Evolutionary conservation across 2,888 invertebrate genomes (phyloP), one percentile per base, ranked within the genome.

Genomic region (Caenorhabditis uteleia): DNA sequence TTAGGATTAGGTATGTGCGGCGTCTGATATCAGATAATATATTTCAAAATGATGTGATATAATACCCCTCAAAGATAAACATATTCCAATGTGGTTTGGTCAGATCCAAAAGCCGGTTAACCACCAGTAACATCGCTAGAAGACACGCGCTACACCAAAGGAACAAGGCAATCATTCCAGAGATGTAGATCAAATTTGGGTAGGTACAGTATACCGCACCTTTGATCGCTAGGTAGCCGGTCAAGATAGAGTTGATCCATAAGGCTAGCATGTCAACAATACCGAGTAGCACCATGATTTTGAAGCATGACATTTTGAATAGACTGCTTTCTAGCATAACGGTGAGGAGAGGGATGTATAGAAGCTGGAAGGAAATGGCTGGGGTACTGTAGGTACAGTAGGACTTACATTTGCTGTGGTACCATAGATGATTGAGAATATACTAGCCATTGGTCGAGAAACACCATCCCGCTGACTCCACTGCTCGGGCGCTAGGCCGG

Each of bases 371-470:
- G n/a, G 20, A 2, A 18, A 36, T n/a, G n/a, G n/a, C n/a, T n/a
- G n/a, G n/a, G n/a, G n/a, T n/a, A n/a, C n/a, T n/a, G n/a, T n/a
- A n/a, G n/a, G n/a, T n/a, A n/a, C n/a, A n/a, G n/a, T n/a, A n/a
- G 7, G 48, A 2, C 46, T 38, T 23, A 51, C 58, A 42, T 51
- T 59, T 45, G 51, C 46, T 10, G 27, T 12, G 7, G 54, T 36
- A 3, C 36, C 36, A 36, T 36, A 36, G 20, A 5, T 5, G 2
- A 36, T 3, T 7, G 18, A 7, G 4, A 36, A 7, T 18, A 20
- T 14, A 7, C 36, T 20, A 18, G 20, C 18, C 16, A 36, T 18
- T 18, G 36, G 36, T 18, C 18, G 36, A 36, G 2, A 20, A 7
- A 18, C 20, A 20, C 36, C 36, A 18, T 36, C 36, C 20, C 36